These are phyloP conservation scores for Palythoa heliodiscus DNA, from an alignment of 92 coral and sea anemone species.

Conservation along the genomic window DNA sequence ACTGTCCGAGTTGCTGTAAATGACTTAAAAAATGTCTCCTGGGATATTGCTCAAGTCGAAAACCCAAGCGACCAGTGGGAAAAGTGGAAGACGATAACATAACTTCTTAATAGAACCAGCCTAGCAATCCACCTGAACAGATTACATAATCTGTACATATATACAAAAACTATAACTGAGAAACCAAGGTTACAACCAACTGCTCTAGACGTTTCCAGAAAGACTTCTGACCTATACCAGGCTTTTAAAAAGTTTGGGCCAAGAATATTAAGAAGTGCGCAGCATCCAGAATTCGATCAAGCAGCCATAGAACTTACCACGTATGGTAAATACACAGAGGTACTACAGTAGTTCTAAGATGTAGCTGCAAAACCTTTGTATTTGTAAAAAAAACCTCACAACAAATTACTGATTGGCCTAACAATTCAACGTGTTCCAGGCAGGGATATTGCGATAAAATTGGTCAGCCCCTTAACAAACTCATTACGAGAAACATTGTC, in stretches of 20 bases:
- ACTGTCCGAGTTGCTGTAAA: slow-evolving; percentile 35
- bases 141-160: neutral
- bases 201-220: neutral
- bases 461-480: neutral
- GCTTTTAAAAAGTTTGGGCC: neutral
- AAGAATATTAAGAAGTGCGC: neutral
- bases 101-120: neutral
- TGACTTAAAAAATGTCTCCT: too few relatives aligned
- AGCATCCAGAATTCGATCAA: neutral
- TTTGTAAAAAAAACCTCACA: neutral
- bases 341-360: neutral
- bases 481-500: neutral
- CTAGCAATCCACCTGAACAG: neutral
- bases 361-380: neutral
- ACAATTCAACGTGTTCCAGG: neutral
- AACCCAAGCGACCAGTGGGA: too few relatives aligned
- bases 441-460: neutral
- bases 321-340: neutral
- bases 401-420: neutral
- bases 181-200: neutral
- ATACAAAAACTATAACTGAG: neutral
- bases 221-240: neutral
- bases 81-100: slow-evolving; percentile 24
- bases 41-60: too few relatives aligned
- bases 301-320: neutral